A percentile compares a stretch with the other conserved stretches of the same genome.
phyloP scores from a whole-genome alignment of 2,888 invertebrate genomes.

The Alitta virens region DNA sequence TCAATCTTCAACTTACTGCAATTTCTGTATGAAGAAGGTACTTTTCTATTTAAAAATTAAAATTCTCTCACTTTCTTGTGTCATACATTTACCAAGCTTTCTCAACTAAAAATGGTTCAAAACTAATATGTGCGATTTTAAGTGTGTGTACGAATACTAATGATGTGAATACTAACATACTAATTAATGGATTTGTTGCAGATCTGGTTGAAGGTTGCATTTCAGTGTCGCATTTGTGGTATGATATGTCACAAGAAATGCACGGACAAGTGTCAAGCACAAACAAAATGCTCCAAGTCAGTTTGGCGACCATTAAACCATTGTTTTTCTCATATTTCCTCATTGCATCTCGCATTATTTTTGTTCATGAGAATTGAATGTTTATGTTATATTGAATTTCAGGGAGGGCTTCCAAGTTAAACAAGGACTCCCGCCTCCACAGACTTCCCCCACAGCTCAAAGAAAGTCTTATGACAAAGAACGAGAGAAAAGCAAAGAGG shows the following conservation, averaged over 20 bases:
- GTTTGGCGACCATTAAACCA: constrained; percentile 17
- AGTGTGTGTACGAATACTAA: too few relatives aligned
- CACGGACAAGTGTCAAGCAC: constrained; percentile 78
- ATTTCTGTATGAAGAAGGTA: constrained; percentile 91
- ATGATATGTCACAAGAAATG: constrained; percentile 96
- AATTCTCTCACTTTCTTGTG: too few relatives aligned
- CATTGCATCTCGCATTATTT: too few relatives aligned
- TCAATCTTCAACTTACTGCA: constrained; percentile 83
- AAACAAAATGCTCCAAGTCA: constrained; percentile 64
- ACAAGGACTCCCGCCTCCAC: background rate
- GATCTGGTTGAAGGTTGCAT: constrained; percentile 96
- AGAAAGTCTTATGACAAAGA: background rate
- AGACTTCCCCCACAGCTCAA: background rate
- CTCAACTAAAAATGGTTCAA: too few relatives aligned
- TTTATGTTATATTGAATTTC: background rate
- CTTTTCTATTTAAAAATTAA: background rate
- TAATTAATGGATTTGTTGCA: constrained; percentile 47
- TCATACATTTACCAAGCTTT: too few relatives aligned
- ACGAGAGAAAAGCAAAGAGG: constrained; percentile 1
- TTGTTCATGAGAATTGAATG: too few relatives aligned
- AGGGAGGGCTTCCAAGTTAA: constrained; percentile 20
- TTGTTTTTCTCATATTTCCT: too few relatives aligned
- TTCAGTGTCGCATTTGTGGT: constrained; percentile 83
- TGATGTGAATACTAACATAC: too few relatives aligned
- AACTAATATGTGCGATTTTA: too few relatives aligned